Base-by-base conservation (phyloP, 1,140 invertebrate species). In the Penaeus chinensis region DNA sequence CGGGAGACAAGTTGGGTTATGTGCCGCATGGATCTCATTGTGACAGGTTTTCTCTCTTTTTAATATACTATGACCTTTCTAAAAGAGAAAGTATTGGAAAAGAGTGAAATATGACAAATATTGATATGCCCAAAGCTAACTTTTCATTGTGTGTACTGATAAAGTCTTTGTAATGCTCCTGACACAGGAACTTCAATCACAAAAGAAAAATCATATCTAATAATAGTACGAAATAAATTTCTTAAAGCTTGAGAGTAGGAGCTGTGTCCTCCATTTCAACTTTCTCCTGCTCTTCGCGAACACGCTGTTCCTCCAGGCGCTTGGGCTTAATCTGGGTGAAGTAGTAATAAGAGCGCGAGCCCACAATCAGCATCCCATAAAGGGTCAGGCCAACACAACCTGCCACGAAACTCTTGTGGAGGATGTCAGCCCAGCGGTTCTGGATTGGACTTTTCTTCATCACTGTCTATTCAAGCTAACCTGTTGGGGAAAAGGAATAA, bases 381-480 rank as follows among this genome's bases (percentile, higher is more conserved):
- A 85, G n/a, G 3, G 90, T 90, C 47, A 90, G 19, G 24, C 87
- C 89, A 16, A 90, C 65, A 74, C 90, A 91, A 10, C 54, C 60
- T n/a, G 84, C 32, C 3, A 91, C 90, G 82, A 90, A 84, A 32
- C 90, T 85, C 74, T 85, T 87, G 74, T 91, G 90, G 24, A 91
- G 62, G 61, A 61, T 65, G 60, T 91, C 88, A 84, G 27, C 65
- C 65, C 84, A 27, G 27, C 79, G 81, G 66, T 82, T 77, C 11
- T 82, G 77, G 20, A 18, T 54, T 2, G 90, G 80, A 54, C 81
- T 76, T 84, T 84, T 90, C 81, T 71, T 86, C 90, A 90, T 89
- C 69, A 82, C 76, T 22, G 62, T 62, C 37, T 10, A 61, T 79
- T 32, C 22, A 20, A 74, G 42, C 71, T 22, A 22, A 22, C 18